Evolutionary conservation across 2,113 vertebrate genomes (phyloP).

Genomic region (Thunnus thynnus): DNA sequence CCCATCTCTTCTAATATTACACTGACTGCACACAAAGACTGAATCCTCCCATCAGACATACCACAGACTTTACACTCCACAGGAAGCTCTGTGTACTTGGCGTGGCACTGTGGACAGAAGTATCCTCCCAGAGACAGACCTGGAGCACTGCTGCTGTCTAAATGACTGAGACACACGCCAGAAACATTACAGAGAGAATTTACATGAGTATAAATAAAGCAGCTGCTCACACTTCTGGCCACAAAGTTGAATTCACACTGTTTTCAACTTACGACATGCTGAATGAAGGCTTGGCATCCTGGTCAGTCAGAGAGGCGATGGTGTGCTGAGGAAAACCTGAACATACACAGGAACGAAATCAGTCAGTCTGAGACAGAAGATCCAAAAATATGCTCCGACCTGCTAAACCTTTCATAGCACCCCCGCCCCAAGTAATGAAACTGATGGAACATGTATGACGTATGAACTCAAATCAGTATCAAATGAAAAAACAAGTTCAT

Average conservation of each 20-base stretch:
- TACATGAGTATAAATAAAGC: background rate
- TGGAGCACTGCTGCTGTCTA: conserved; percentile 89
- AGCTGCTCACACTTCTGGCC: background rate
- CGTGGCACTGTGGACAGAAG: conserved; percentile 96
- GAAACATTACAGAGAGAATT: background rate
- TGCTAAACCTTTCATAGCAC: too few relatives aligned
- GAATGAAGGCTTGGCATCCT: conserved; percentile 95
- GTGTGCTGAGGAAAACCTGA: conserved; percentile 96
- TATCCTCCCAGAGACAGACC: conserved; percentile 93
- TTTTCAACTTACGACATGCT: conserved; percentile 94
- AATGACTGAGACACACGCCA: conserved; percentile 82
- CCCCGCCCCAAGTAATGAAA: too few relatives aligned
- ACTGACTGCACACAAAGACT: background rate
- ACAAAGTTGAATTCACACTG: background rate
- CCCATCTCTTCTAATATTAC: background rate
- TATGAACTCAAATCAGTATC: too few relatives aligned
- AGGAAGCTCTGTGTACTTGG: conserved; percentile 95
- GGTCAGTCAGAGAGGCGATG: conserved; percentile 88
- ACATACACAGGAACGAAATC: conserved; percentile 29
- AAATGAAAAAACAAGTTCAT: too few relatives aligned
- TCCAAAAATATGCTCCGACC: background rate
- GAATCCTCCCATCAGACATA: conserved; percentile 73
- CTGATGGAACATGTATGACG: too few relatives aligned
- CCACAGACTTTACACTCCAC: conserved; percentile 99
- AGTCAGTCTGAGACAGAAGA: background rate